Evolutionary conservation across 1,140 invertebrate species (phyloP), one percentile per base, ranked within the genome.

Genomic region (Danaus plexippus): DNA sequence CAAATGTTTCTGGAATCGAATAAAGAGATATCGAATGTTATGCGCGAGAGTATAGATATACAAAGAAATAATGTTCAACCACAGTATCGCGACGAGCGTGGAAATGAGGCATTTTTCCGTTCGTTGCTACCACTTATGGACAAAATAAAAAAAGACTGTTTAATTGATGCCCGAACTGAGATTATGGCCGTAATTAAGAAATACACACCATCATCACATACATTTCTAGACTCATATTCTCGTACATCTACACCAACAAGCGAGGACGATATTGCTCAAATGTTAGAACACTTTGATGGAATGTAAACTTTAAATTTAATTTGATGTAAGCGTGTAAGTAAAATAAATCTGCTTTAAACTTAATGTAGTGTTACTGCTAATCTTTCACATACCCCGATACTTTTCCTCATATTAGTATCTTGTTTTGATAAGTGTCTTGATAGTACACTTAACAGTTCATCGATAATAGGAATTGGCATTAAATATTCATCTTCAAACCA

Each of bases 401-500:
- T 46, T 46, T 46, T 46, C 44, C n/a, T 9, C 44, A 46, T 46
- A 46, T 46, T 46, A 46, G 44, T 46, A 46, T 46, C 44, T 46
- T 46, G 44, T 46, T 46, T 46, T 46, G 44, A 46, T 46, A 46
- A 46, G 44, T 46, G 44, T 46, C 44, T 46, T 46, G 44, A 46
- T 46, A 46, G 44, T 46, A 46, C 10, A 46, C 44, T 46, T 46
- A 46, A 46, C 44, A 46, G 44, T 46, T 46, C 44, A 46, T 46
- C 44, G 44, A 46, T 11, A 46, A 46, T 46, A 46, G 44, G 44
- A 57, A 57, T 57, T 57, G 55, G 47, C 48, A 50, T 57, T 57
- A 50, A 57, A 50, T 57, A 44, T 50, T 57, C 55, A 57, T 57
- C 55, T 51, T 57, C 47, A 49, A 49, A 18, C 47, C 55, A 57